phyloP scores from a whole-genome alignment of 2,888 invertebrate species.

The Melanophora roralis region DNA sequence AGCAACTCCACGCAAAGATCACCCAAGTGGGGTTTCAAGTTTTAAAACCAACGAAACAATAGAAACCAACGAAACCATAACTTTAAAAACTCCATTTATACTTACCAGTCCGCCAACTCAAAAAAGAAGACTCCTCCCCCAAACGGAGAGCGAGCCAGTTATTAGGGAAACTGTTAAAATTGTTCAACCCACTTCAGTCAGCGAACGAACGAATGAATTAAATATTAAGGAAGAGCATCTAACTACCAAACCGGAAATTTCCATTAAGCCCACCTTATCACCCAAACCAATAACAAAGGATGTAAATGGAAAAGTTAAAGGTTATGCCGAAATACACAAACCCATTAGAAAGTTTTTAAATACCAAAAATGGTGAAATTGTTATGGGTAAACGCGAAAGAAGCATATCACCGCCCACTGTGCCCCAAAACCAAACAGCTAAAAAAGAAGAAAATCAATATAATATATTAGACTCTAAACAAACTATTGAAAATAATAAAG shows the following conservation, averaged over 20 bases:
- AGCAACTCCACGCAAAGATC: conserved; percentile 55
- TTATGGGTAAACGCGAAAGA: conserved; percentile 32
- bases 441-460: conserved; percentile 13
- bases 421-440: not conserved
- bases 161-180: conserved; percentile 38
- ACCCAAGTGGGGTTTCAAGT: conserved; percentile 45
- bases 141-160: not conserved
- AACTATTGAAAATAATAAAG: not conserved
- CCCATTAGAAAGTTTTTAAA: conserved; percentile 41
- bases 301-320: conserved; percentile 22
- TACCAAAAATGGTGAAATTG: conserved; percentile 31
- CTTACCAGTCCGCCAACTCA: conserved; percentile 59
- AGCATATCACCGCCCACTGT: conserved; percentile 31
- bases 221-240: conserved; percentile 48
- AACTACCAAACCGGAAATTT: conserved; percentile 28
- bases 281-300: conserved; percentile 55
- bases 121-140: conserved; percentile 11
- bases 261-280: conserved; percentile 51
- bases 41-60: conserved; percentile 56
- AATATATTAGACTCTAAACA: not conserved
- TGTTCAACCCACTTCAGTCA: not conserved
- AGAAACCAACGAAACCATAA: conserved; percentile 43
- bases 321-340: conserved; percentile 62
- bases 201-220: conserved; percentile 29
- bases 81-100: conserved; percentile 61